These are phyloP conservation scores for Ciconia nigra DNA, from an alignment of 2,797 vertebrate species.

Conservation along the genomic window DNA sequence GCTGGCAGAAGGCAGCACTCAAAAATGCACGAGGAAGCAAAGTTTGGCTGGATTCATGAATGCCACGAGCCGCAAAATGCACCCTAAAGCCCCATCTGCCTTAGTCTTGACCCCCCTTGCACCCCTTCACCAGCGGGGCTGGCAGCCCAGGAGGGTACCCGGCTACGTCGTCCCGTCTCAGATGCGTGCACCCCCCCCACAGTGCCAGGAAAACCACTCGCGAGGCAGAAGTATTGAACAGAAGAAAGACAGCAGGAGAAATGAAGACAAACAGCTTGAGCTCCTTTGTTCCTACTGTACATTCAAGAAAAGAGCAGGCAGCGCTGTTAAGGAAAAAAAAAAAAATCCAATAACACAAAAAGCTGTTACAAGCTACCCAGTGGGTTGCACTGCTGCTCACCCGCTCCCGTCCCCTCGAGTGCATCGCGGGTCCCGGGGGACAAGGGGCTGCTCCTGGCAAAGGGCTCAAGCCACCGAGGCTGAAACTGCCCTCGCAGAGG, in stretches of 20 bases:
- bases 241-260: background rate
- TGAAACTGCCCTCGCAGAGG: rapidly evolving
- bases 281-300: background rate
- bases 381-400: background rate
- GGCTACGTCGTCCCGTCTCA: rapidly evolving
- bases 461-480: background rate
- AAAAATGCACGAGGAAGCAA: background rate
- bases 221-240: background rate
- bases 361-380: background rate
- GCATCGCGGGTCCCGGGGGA: rapidly evolving
- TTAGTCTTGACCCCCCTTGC: too few species aligned
- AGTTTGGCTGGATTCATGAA: background rate
- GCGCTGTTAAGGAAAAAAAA: background rate
- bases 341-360: background rate
- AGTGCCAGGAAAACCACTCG: rapidly evolving
- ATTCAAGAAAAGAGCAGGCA: background rate
- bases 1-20: background rate
- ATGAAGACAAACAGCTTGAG: constrained; percentile 2
- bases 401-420: rapidly evolving
- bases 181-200: rapidly evolving
- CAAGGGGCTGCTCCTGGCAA: background rate
- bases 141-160: background rate
- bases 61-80: rapidly evolving
- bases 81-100: background rate
- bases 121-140: too few species aligned